These are phyloP conservation scores for Poeciliopsis presidionis DNA, from an alignment of 2,797 vertebrate genomes.

Conservation along the genomic window DNA sequence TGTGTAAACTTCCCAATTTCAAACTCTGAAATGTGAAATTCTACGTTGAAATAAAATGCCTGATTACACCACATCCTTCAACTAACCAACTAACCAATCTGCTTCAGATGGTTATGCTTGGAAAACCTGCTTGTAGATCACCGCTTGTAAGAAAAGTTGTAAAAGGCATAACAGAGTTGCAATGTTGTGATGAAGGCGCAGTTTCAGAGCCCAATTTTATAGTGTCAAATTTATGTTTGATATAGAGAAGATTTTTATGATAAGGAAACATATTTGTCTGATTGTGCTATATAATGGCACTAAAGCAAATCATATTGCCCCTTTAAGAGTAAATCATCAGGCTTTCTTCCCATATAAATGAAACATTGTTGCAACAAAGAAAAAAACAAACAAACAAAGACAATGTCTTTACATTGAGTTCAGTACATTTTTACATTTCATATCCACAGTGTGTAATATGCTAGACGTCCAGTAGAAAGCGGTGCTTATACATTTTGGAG, in stretches of 20 bases:
- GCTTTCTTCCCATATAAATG: not conserved
- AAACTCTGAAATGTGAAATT: not conserved
- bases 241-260: too few relatives aligned
- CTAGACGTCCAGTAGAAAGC: constrained; percentile 29
- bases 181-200: too few relatives aligned
- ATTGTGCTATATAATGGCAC: too few relatives aligned
- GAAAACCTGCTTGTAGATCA: not conserved
- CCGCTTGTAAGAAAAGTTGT: too few relatives aligned
- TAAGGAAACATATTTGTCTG: too few relatives aligned
- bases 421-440: not conserved
- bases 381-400: not conserved
- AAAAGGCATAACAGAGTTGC: too few relatives aligned
- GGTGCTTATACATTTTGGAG: not conserved
- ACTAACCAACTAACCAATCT: not conserved
- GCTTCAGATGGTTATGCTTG: not conserved
- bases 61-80: not conserved
- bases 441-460: not conserved
- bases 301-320: too few relatives aligned
- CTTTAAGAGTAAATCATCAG: not conserved
- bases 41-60: not conserved
- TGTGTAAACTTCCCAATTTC: not conserved
- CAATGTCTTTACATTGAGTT: not conserved
- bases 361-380: not conserved
- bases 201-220: too few relatives aligned
- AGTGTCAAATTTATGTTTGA: too few relatives aligned